Base-by-base conservation (phyloP, 2,113 vertebrate genomes). In the Coptodon rendalli region DNA sequence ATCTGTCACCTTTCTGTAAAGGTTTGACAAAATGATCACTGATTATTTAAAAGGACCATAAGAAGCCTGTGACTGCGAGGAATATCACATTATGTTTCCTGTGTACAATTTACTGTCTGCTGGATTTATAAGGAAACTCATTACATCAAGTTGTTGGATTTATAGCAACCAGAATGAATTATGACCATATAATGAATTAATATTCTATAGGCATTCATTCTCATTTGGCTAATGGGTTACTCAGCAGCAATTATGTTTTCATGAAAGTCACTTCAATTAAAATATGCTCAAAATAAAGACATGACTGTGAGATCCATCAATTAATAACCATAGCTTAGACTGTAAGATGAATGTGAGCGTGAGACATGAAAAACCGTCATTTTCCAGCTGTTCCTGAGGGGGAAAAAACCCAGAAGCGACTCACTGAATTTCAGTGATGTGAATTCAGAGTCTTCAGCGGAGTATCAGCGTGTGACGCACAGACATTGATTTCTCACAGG, bases 241-340 rank as follows among this genome's bases (percentile, higher is more conserved):
- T 92, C 82, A 3, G 68, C 90, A n/a, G 90, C 89, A 92, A 94
- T 93, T 89, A 89, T 54, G 68, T 89, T 88, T 84, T 89, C 89
- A 90, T 94, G 92, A 96, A 95, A 95, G 94, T 94, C 93, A 89
- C 93, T 95, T 90, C 92, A 94, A 94, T 95, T 95, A 95, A 92
- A 93, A 90, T 81, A 73, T 82, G 86, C 85, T 89, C 86, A 93
- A 85, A 78, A 93, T 89, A 89, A 92, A 92, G 90, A 90, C 79
- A 87, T 85, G 89, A 91, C 82, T 50, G 57, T 83, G 85, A 82
- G 87, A 91, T 81, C 52, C 86, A 90, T 92, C 88, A 88, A 87
- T 88, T 92, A 89, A 83, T 78, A 86, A 85, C 71, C 80, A 43
- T n/a, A 27, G 57, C 40, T 85, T 17, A 9, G 40, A 48, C 71